These are phyloP conservation scores for Cerceris rybyensis DNA, from an alignment of 2,888 invertebrate species.

Conservation along the genomic window DNA sequence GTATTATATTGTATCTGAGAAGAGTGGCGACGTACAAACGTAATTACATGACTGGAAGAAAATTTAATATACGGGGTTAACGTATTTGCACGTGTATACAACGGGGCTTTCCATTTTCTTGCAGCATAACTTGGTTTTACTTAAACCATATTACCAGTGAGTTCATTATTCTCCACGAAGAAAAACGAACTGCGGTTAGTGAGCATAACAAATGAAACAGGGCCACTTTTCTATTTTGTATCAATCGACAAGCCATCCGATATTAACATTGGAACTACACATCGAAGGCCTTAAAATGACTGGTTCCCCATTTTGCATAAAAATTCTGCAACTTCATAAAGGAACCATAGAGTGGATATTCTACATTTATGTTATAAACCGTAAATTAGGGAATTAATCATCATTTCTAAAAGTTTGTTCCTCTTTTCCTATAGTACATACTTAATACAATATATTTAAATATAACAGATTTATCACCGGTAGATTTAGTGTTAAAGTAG, in stretches of 20 bases:
- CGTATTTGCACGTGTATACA: slow-evolving; percentile 7
- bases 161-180: slow-evolving; percentile 18
- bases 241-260: neutral
- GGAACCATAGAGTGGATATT: too few species aligned
- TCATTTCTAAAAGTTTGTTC: too few species aligned
- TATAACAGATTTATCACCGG: too few species aligned
- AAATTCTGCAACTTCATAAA: too few species aligned
- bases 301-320: too few species aligned
- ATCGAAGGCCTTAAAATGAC: too few species aligned
- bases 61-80: slow-evolving; percentile 4
- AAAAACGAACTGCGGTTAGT: slow-evolving; percentile 10
- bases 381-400: too few species aligned
- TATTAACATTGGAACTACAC: too few species aligned
- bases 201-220: neutral
- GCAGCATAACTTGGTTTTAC: neutral
- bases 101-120: slow-evolving; percentile 2
- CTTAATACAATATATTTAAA: too few species aligned
- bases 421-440: too few species aligned
- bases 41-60: neutral
- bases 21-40: neutral
- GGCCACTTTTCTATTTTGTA: neutral
- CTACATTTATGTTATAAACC: too few species aligned
- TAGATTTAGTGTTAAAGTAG: too few species aligned
- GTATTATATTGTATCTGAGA: neutral
- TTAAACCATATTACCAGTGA: slow-evolving; percentile 31